These are phyloP conservation scores for Listronotus oregonensis DNA, from an alignment of 1,140 invertebrate genomes.

Conservation along the genomic window DNA sequence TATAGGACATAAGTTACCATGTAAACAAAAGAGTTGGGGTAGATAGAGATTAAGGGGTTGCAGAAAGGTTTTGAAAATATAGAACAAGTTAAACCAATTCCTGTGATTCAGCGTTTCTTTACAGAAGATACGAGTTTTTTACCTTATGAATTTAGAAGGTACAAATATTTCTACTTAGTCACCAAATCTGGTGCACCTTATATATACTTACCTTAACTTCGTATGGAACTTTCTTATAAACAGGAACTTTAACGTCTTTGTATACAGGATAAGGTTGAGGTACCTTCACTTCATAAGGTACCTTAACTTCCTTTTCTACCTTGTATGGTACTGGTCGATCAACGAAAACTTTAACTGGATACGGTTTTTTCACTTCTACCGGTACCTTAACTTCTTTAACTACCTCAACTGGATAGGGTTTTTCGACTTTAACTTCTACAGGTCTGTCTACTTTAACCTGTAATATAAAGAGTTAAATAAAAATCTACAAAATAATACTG, in stretches of 20 bases:
- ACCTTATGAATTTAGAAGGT: no score
- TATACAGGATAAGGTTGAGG: slow-evolving; percentile 70
- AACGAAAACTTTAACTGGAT: slow-evolving; percentile 69
- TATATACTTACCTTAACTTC: slow-evolving; percentile 62
- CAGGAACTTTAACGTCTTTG: slow-evolving; percentile 68
- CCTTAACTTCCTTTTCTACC: slow-evolving; percentile 63
- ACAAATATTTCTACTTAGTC: no score
- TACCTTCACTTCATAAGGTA: slow-evolving; percentile 62
- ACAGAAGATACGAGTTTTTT: no score
- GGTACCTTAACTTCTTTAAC: slow-evolving; percentile 74
- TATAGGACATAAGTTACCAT: no score
- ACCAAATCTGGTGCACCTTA: no score
- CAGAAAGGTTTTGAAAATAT: no score
- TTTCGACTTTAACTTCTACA: slow-evolving; percentile 65
- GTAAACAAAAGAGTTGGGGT: no score
- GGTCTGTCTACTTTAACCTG: slow-evolving; percentile 70
- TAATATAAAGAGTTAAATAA: slow-evolving; percentile 57
- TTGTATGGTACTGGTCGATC: slow-evolving; percentile 69
- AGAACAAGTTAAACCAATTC: no score
- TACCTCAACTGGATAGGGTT: slow-evolving; percentile 72
- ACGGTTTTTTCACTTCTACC: slow-evolving; percentile 69
- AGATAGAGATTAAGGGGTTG: no score
- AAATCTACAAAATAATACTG: slow-evolving; percentile 68
- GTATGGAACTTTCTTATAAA: slow-evolving; percentile 67
- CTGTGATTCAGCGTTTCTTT: no score